A percentile compares a stretch with the other conserved stretches of the same genome.
phyloP scores from a whole-genome alignment of 1,140 invertebrate genomes.

The Pseudobourletiella spinata region DNA sequence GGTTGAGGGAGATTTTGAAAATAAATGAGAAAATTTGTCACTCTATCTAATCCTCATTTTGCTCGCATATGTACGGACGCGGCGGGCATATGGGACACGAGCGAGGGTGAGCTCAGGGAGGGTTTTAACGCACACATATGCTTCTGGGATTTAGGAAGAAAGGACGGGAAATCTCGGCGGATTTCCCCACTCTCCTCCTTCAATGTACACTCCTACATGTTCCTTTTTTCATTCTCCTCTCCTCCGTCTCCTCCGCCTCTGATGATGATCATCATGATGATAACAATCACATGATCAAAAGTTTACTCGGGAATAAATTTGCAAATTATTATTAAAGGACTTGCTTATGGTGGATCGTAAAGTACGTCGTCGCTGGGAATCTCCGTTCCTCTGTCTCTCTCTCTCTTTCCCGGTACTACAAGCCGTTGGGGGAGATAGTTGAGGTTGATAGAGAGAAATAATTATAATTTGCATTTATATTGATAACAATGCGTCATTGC shows the following conservation, averaged over 20 bases:
- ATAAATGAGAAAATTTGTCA: conserved; percentile 9
- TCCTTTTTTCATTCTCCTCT: neutral
- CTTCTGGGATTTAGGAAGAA: conserved; percentile 4
- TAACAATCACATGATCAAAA: neutral
- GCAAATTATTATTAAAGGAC: neutral
- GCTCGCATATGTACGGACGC: neutral
- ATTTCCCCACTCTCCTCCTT: neutral
- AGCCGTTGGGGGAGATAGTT: too few species aligned
- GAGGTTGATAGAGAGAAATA: too few species aligned
- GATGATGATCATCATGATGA: neutral
- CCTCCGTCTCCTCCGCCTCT: neutral
- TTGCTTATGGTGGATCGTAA: neutral
- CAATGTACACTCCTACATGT: too few species aligned
- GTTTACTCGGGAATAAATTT: conserved; percentile 1
- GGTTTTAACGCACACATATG: conserved; percentile 5
- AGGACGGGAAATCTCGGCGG: neutral
- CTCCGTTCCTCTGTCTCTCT: too few species aligned
- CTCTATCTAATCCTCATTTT: conserved; percentile 9
- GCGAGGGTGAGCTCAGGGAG: neutral
- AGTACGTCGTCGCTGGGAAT: too few species aligned
- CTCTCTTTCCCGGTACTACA: too few species aligned
- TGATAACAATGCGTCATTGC: too few species aligned
- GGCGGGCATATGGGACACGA: neutral
- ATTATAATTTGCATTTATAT: neutral
- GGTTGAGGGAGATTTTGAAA: conserved; percentile 9